Conservation (phyloP, 1,140 invertebrate species). For the Phymorhynchus buccinoides region DNA sequence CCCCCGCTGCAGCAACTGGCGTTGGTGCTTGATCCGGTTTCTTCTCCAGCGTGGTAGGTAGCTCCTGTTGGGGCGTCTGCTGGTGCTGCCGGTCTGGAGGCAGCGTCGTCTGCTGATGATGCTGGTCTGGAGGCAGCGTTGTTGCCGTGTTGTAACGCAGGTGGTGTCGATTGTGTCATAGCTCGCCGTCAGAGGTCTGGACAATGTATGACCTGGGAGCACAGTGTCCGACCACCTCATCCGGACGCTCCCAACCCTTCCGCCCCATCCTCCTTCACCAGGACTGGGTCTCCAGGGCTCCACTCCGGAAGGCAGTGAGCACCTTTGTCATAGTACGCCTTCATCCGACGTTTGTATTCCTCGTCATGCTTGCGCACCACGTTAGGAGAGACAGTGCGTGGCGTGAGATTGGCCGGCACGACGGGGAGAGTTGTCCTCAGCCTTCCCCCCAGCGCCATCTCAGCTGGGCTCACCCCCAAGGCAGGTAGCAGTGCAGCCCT, state of each 20-base stretch:
- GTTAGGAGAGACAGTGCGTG: neutral
- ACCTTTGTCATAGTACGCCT: neutral
- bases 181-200: neutral
- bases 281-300: neutral
- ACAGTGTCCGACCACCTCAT: neutral
- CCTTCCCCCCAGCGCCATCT: too few relatives aligned
- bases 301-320: neutral
- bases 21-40: too few relatives aligned
- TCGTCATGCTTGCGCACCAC: neutral
- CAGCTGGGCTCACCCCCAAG: too few relatives aligned
- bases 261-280: neutral
- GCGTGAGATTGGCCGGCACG: neutral
- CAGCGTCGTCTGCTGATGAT: too few relatives aligned
- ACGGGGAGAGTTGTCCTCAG: too few relatives aligned
- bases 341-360: neutral
- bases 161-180: slow-evolving; percentile 5
- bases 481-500: too few relatives aligned
- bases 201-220: slow-evolving; percentile 16
- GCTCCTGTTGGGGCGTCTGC: too few relatives aligned
- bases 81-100: too few relatives aligned
- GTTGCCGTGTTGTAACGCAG: neutral
- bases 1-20: too few relatives aligned
- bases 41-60: too few relatives aligned
- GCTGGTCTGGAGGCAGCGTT: neutral
- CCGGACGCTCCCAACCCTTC: neutral